Evolutionary conservation across 2,113 vertebrate species (phyloP), one percentile per base, ranked within the genome.

Genomic region (Rhinopithecus roxellana): DNA sequence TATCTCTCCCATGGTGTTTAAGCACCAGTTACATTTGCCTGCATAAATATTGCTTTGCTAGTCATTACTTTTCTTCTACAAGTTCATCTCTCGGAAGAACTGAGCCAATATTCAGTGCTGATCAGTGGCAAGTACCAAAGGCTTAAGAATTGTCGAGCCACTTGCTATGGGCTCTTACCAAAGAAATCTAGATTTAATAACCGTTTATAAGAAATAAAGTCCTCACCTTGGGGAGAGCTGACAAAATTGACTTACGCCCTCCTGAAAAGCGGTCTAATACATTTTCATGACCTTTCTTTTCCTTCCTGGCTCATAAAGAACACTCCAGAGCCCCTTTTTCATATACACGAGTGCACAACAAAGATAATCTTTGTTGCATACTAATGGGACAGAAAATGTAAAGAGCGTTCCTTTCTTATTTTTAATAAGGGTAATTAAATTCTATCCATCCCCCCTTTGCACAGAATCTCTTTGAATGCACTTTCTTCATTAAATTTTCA

Each of bases 391-490:
- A 61, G 67, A 97, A 69, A 90, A 98, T 94, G 83, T 96, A 98
- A 98, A 98, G 92, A 97, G 94, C 35, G 74, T 91, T 86, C 57
- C 50, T 97, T 97, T 98, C 97, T 98, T 98, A 98, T 97, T 98
- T 98, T 98, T 98, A 99, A 98, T 98, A 98, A 97, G 97, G 97
- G 94, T 98, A 98, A 99, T 99, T 99, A 99, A 98, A 99, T 98
- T 98, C 98, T 67, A 94, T 98, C 97, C 96, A 92, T 95, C 61
- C 89, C 75, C 82, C 74, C 94, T 97, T 97, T 93, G 89, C 96
- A 98, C 35, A 97, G 85, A 98, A 98, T 89, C 93, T 97, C 89
- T 98, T 93, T 98, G 97, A 98, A 98, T 98, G 96, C 97, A 98
- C 48, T 93, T 55, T 98, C 52, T 94, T 98, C 98, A 98, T 99